Evolutionary conservation across 1,140 invertebrate genomes (phyloP).

Genomic region (Conus betulinus): DNA sequence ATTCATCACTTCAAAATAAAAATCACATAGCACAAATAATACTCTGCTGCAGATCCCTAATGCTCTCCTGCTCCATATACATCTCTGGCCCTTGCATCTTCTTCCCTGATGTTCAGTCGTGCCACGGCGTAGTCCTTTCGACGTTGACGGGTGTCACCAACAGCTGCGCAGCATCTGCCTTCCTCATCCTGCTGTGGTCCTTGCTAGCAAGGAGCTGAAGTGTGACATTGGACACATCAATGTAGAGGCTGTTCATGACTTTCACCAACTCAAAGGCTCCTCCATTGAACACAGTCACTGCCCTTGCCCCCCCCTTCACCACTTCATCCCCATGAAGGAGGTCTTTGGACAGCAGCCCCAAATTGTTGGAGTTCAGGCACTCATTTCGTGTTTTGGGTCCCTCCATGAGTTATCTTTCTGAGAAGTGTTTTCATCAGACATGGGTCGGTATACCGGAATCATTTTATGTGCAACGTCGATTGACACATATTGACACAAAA

Average conservation of each 20-base stretch:
- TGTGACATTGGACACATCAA: neutral
- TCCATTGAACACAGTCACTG: neutral
- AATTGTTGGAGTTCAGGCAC: conserved; percentile 9
- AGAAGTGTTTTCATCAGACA: neutral
- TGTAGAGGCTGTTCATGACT: neutral
- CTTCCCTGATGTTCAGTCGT: neutral
- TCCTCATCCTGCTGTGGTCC: neutral
- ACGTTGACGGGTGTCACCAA: neutral
- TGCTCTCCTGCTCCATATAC: conserved; percentile 8
- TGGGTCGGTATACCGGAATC: neutral
- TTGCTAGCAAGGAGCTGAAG: neutral
- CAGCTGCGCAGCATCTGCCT: neutral
- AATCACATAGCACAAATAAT: too few relatives aligned
- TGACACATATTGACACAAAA: too few relatives aligned
- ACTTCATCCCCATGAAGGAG: conserved; percentile 11
- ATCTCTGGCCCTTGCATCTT: conserved; percentile 1
- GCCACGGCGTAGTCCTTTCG: neutral
- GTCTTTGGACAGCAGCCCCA: conserved; percentile 8
- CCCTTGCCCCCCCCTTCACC: neutral
- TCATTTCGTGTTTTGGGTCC: conserved; percentile 22
- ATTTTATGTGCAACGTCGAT: neutral
- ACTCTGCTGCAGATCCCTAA: neutral
- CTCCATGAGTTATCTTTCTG: neutral
- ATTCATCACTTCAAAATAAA: too few relatives aligned
- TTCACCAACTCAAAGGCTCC: neutral